Percentiles rank a stretch among this genome's conserved stretches.
These are phyloP conservation scores for Spatulosminthurus flaviceps DNA, from an alignment of 2,888 invertebrate species.

Conservation along the genomic window DNA sequence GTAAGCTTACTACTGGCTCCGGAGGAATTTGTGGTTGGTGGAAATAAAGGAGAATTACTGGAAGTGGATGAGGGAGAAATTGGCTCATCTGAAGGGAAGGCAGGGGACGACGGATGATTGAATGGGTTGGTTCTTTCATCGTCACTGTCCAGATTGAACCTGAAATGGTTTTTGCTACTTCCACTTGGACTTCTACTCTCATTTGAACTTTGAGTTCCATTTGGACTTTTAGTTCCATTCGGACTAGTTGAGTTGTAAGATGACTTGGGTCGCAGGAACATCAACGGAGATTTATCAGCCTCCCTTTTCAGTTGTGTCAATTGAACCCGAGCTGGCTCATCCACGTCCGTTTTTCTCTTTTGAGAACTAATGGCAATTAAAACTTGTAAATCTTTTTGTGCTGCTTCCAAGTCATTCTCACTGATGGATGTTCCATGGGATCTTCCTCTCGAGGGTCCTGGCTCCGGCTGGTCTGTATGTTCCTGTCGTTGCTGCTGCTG, in stretches of 20 bases:
- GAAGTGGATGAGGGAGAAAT: background rate
- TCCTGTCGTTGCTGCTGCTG: slow-evolving; percentile 11
- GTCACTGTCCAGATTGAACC: background rate
- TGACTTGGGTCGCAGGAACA: slow-evolving; percentile 6
- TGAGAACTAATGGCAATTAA: slow-evolving; percentile 41
- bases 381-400: slow-evolving; percentile 48
- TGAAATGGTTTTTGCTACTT: background rate
- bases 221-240: background rate
- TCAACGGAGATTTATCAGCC: slow-evolving; percentile 56
- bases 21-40: background rate
- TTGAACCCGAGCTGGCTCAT: slow-evolving; percentile 51
- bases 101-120: background rate
- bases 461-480: background rate
- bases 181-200: background rate
- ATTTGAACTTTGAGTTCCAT: background rate
- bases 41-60: background rate
- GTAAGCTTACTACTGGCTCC: slow-evolving; percentile 65
- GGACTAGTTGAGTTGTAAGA: background rate
- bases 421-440: background rate
- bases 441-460: background rate
- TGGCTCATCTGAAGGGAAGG: background rate
- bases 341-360: slow-evolving; percentile 25
- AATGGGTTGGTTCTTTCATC: background rate
- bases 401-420: background rate
- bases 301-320: slow-evolving; percentile 56